phyloP scores from a whole-genome alignment of 1,140 invertebrate genomes.

The Drosophila mayri region DNA sequence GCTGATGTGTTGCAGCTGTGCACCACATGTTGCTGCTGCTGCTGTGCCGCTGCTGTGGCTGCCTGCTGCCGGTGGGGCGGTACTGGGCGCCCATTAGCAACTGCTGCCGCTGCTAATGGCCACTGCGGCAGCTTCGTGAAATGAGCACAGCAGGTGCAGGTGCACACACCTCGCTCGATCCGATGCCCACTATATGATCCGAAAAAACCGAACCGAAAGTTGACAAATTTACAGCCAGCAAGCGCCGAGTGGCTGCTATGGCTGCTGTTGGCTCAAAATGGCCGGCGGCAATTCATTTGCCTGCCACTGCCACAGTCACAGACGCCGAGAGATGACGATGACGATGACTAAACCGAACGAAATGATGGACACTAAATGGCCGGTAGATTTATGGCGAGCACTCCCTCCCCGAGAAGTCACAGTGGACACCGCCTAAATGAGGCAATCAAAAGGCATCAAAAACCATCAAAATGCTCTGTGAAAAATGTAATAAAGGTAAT shows the following conservation, averaged over 20 bases:
- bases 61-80: slow-evolving; percentile 47
- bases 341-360: slow-evolving; percentile 67
- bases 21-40: slow-evolving; percentile 73
- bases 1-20: slow-evolving; percentile 80
- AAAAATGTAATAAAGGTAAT: background rate
- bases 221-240: slow-evolving; percentile 76
- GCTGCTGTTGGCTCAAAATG: slow-evolving; percentile 60
- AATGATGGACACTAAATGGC: slow-evolving; percentile 80
- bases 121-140: slow-evolving; percentile 64
- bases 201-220: slow-evolving; percentile 64
- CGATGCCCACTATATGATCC: slow-evolving; percentile 28
- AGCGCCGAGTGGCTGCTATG: slow-evolving; percentile 47
- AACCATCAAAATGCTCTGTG: background rate
- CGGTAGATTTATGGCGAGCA: slow-evolving; percentile 75
- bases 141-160: slow-evolving; percentile 81
- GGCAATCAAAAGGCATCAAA: background rate
- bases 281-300: slow-evolving; percentile 77
- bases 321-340: slow-evolving; percentile 11
- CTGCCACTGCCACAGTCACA: slow-evolving; percentile 38
- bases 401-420: slow-evolving; percentile 42
- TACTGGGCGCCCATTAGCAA: slow-evolving; percentile 72
- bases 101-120: slow-evolving; percentile 46
- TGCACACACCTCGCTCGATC: slow-evolving; percentile 47
- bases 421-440: slow-evolving; percentile 16
- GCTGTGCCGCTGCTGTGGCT: slow-evolving; percentile 20